phyloP scores from a whole-genome alignment of 2,888 invertebrate genomes.

The Temnothorax ravouxi region DNA sequence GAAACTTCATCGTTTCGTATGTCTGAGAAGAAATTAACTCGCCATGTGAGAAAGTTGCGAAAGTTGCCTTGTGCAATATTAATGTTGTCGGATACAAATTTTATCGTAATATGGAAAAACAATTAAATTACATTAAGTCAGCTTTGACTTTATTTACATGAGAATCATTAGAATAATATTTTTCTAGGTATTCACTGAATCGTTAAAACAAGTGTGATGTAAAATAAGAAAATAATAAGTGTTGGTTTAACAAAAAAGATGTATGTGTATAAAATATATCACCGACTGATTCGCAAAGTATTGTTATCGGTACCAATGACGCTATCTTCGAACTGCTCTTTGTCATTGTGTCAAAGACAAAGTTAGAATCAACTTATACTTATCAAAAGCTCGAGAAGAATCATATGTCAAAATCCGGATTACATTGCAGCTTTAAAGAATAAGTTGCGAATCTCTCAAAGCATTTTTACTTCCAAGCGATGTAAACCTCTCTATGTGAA shows the following conservation, averaged over 20 bases:
- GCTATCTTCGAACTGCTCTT: background rate
- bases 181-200: background rate
- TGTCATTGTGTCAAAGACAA: background rate
- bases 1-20: conserved; percentile 37
- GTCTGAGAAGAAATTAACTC: conserved; percentile 48
- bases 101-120: background rate
- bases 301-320: background rate
- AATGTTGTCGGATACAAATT: conserved; percentile 14
- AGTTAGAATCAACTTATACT: conserved; percentile 10
- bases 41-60: conserved; percentile 23
- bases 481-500: background rate
- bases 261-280: background rate
- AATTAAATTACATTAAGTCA: background rate
- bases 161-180: background rate
- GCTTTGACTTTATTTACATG: background rate
- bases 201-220: background rate
- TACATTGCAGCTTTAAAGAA: background rate
- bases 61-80: background rate
- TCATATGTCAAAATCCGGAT: background rate
- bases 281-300: background rate
- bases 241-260: background rate
- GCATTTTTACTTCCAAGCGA: background rate
- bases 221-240: background rate
- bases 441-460: background rate
- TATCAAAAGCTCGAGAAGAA: conserved; percentile 23